Percentiles rank a stretch among this genome's conserved stretches.
Conservation (phyloP, 2,797 vertebrate genomes). For the Lophura swinhoii region DNA sequence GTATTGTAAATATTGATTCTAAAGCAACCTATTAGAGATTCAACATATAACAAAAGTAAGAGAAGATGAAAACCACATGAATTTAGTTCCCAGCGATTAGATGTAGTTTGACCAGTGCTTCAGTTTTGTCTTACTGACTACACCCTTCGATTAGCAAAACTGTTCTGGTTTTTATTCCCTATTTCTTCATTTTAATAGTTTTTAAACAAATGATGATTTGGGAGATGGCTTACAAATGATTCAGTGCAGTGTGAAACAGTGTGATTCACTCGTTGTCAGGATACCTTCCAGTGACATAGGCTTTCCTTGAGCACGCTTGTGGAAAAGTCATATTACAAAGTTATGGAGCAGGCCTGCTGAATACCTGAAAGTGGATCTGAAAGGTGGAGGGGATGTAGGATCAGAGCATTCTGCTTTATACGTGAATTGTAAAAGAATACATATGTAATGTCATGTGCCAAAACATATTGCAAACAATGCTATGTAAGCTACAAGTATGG, state of each 20-base stretch:
- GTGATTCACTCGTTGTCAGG: background rate
- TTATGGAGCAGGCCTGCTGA: background rate
- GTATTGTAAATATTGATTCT: slow-evolving; percentile 36
- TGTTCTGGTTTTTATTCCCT: background rate
- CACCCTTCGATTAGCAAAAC: background rate
- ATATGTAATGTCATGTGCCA: rapidly evolving
- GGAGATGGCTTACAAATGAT: background rate
- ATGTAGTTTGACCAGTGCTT: background rate
- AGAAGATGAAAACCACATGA: background rate
- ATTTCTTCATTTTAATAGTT: background rate
- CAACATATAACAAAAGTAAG: background rate
- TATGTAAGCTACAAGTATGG: background rate
- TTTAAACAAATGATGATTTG: background rate
- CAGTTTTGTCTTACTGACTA: background rate
- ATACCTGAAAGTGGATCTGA: background rate
- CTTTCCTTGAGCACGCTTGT: background rate
- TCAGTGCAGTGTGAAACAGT: background rate
- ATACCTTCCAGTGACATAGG: background rate
- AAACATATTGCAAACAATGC: background rate
- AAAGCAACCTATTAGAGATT: background rate
- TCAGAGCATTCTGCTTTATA: background rate
- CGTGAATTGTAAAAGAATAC: background rate
- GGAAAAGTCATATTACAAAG: background rate
- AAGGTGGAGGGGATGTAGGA: background rate
- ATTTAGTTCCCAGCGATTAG: background rate